Evolutionary conservation across 1,140 invertebrate genomes (phyloP).

Genomic region (Coboldia fuscipes): DNA sequence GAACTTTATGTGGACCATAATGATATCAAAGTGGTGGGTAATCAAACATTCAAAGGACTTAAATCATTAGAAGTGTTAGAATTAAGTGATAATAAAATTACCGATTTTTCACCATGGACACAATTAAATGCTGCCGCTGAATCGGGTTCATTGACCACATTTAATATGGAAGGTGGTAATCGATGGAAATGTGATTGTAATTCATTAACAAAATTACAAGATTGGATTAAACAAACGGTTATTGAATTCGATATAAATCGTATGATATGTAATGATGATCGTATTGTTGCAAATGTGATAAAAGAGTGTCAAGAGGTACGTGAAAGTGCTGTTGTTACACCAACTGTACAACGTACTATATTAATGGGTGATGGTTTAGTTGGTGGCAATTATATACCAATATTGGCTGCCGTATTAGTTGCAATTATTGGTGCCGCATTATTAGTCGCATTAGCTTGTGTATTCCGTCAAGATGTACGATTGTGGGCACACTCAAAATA

Average conservation of each 20-base stretch:
- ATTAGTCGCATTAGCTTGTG: conserved; percentile 42
- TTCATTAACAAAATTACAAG: conserved; percentile 35
- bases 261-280: conserved; percentile 30
- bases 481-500: conserved; percentile 53
- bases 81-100: conserved; percentile 58
- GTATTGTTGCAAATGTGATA: conserved; percentile 33
- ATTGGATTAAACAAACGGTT: conserved; percentile 23
- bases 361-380: conserved; percentile 21
- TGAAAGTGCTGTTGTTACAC: conserved; percentile 35
- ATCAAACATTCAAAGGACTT: conserved; percentile 51
- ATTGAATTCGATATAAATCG: conserved; percentile 31
- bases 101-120: conserved; percentile 52
- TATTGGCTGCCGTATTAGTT: conserved; percentile 48
- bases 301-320: conserved; percentile 35
- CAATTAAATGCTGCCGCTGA: conserved; percentile 28
- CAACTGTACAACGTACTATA: conserved; percentile 33
- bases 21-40: conserved; percentile 43
- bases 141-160: conserved; percentile 29
- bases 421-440: conserved; percentile 46
- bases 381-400: conserved; percentile 41
- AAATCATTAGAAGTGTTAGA: conserved; percentile 52
- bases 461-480: conserved; percentile 50
- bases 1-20: conserved; percentile 72
- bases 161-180: conserved; percentile 39
- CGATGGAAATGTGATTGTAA: conserved; percentile 52